These are phyloP conservation scores for Amblyjoppa fuscipennis DNA, from an alignment of 2,888 invertebrate species.

Conservation along the genomic window DNA sequence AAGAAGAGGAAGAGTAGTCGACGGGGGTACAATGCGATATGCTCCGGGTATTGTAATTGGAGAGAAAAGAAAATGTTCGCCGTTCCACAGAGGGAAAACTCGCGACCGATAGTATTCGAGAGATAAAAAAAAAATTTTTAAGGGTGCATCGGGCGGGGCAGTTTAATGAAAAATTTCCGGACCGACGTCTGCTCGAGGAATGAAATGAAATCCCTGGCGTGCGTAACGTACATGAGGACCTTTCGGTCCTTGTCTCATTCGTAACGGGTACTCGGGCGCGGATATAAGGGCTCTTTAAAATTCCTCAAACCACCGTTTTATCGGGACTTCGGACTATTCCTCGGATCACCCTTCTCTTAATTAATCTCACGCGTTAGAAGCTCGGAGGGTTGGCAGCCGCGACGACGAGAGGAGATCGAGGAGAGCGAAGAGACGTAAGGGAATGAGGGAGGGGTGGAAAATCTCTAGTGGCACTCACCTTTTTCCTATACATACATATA, in stretches of 20 bases:
- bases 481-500: background rate
- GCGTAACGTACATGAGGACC: constrained; percentile 13
- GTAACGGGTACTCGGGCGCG: background rate
- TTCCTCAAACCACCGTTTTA: constrained; percentile 26
- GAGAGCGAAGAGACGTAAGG: background rate
- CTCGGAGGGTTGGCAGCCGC: background rate
- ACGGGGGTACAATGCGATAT: background rate
- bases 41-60: background rate
- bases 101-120: background rate
- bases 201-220: constrained; percentile 25
- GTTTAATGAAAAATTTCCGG: constrained; percentile 37
- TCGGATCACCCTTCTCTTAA: constrained; percentile 42
- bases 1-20: background rate
- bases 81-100: background rate
- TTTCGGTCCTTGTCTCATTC: constrained; percentile 30
- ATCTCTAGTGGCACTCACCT: constrained; percentile 34
- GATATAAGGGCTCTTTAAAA: constrained; percentile 27
- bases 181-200: constrained; percentile 24
- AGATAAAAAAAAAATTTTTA: background rate
- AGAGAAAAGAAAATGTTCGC: background rate
- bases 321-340: constrained; percentile 16
- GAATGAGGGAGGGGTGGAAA: constrained; percentile 25
- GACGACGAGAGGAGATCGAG: background rate
- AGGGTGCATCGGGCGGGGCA: background rate
- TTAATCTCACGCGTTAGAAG: constrained; percentile 43